These are phyloP conservation scores for Eupithecia subfuscata DNA, from an alignment of 2,888 invertebrate species.

Conservation along the genomic window DNA sequence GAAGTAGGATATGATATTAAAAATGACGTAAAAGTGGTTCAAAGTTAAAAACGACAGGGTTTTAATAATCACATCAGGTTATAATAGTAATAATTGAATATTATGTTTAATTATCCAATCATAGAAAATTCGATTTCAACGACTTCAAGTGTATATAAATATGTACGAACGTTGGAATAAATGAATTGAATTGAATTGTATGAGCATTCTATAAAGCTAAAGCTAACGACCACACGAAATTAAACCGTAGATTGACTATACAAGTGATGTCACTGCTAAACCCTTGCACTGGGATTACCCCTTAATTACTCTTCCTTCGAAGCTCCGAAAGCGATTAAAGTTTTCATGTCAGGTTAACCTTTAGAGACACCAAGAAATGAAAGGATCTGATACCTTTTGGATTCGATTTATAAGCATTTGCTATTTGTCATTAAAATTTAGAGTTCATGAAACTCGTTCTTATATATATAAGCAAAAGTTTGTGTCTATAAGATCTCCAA, in stretches of 20 bases:
- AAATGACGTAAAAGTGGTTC: too few species aligned
- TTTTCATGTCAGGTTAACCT: conserved; percentile 41
- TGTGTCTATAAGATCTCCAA: not conserved
- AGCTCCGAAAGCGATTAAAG: conserved; percentile 42
- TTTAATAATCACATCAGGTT: too few species aligned
- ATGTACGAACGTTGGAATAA: too few species aligned
- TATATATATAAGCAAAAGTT: not conserved
- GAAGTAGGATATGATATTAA: too few species aligned
- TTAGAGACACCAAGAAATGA: conserved; percentile 6
- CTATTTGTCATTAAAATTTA: not conserved
- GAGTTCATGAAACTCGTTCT: not conserved
- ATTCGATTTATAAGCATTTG: not conserved
- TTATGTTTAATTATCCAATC: too few species aligned
- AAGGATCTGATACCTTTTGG: not conserved
- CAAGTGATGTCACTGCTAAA: not conserved
- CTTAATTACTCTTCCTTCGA: conserved; percentile 38
- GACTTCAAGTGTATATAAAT: too few species aligned
- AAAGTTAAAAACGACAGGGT: too few species aligned
- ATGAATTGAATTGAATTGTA: too few species aligned
- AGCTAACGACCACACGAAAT: not conserved
- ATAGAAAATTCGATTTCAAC: too few species aligned
- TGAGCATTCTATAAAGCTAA: too few species aligned
- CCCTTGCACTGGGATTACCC: conserved; percentile 41
- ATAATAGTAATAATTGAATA: too few species aligned
- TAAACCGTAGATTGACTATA: not conserved